A percentile compares a stretch with the other conserved stretches of the same genome.
phyloP scores from a whole-genome alignment of 2,888 invertebrate species.

The Eucera pruinosa region DNA sequence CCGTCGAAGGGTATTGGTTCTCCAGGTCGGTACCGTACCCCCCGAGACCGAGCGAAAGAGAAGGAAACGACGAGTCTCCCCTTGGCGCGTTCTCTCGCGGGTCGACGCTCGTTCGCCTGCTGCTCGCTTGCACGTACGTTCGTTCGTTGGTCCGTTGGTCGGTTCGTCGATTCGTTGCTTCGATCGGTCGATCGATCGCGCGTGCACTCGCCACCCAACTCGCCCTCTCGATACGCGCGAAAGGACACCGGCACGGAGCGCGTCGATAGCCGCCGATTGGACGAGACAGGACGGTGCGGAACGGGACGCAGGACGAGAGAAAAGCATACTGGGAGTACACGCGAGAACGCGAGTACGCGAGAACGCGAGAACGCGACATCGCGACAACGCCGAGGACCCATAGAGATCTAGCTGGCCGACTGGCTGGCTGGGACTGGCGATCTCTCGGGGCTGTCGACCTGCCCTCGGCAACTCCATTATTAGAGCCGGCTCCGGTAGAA shows the following conservation, averaged over 20 bases:
- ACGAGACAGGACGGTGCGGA: not conserved
- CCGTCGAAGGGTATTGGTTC: constrained; percentile 80
- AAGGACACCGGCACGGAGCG: not conserved
- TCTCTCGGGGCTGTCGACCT: constrained; percentile 30
- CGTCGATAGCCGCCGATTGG: not conserved
- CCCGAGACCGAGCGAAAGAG: constrained; percentile 54
- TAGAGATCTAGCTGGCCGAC: too few species aligned
- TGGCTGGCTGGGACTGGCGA: constrained; percentile 14
- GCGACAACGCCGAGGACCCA: too few species aligned
- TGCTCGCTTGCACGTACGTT: constrained; percentile 47
- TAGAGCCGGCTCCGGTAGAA: constrained; percentile 13
- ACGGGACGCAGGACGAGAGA: too few species aligned
- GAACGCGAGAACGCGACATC: too few species aligned
- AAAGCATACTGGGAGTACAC: not conserved
- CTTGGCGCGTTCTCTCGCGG: constrained; percentile 53
- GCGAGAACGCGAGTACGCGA: not conserved
- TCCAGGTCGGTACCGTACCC: constrained; percentile 66
- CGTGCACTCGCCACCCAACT: constrained; percentile 24
- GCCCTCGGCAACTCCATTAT: constrained; percentile 39
- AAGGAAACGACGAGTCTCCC: constrained; percentile 61
- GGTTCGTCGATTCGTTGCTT: constrained; percentile 27
- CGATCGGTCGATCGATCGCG: constrained; percentile 43
- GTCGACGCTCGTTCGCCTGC: constrained; percentile 51
- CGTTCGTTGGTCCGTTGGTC: constrained; percentile 13
- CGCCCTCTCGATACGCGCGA: constrained; percentile 32